Evolutionary conservation across 2,888 invertebrate genomes (phyloP).

Genomic region (Xiphydria camelus): DNA sequence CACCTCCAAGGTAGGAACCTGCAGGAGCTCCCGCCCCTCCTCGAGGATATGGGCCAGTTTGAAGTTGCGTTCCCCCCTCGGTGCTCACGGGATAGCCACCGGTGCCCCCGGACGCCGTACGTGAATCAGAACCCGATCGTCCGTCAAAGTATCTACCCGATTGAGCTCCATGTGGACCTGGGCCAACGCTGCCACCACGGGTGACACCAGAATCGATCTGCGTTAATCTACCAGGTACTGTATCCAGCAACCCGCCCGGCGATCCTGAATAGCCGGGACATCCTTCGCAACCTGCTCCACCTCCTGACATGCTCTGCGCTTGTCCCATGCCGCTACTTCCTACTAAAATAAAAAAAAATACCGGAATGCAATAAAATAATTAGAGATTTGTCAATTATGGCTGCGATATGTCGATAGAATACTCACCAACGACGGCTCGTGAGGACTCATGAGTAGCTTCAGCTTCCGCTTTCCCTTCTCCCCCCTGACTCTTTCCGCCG

Average conservation of each 20-base stretch:
- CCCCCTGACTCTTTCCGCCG: slow-evolving; percentile 63
- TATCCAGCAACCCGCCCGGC: too few species aligned
- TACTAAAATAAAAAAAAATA: slow-evolving; percentile 63
- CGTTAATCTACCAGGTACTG: slow-evolving; percentile 4
- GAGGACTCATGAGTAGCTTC: slow-evolving; percentile 75
- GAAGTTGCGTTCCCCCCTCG: not conserved
- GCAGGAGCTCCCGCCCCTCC: slow-evolving; percentile 4
- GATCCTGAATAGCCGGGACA: slow-evolving; percentile 59
- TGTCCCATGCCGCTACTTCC: slow-evolving; percentile 85
- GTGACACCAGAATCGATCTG: too few species aligned
- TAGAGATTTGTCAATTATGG: not conserved
- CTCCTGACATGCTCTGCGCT: slow-evolving; percentile 82
- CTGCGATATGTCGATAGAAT: slow-evolving; percentile 5
- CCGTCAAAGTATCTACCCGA: not conserved
- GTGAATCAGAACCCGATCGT: slow-evolving; percentile 1
- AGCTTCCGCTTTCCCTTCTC: slow-evolving; percentile 78
- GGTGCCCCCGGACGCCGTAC: too few species aligned
- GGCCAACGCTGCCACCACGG: slow-evolving; percentile 18
- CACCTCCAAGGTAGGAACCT: slow-evolving; percentile 8
- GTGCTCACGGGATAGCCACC: not conserved
- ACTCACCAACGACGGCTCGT: slow-evolving; percentile 74
- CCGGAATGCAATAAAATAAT: too few species aligned
- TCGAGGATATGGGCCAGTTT: not conserved
- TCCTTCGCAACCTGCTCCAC: slow-evolving; percentile 70
- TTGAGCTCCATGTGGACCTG: slow-evolving; percentile 15